Conservation (phyloP, 2,113 vertebrate species). For the Acinonyx jubatus region DNA sequence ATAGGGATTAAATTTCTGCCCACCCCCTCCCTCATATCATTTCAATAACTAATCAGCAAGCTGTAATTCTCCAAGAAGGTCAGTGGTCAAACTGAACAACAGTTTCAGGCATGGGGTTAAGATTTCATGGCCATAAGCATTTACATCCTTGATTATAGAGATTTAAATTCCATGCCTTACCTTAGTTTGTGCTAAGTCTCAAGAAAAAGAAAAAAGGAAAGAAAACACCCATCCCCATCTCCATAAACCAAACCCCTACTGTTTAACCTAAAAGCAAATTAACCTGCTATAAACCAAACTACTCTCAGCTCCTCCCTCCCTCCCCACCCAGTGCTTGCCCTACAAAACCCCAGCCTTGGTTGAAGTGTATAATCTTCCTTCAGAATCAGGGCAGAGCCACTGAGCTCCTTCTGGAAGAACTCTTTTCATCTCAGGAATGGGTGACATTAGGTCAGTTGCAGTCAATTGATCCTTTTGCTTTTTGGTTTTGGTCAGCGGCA, state of each 20-base stretch:
- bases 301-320: not conserved
- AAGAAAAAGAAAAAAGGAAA: not conserved
- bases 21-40: not conserved
- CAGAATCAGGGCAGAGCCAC: not conserved
- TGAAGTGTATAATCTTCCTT: not conserved
- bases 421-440: not conserved
- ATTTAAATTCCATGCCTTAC: not conserved
- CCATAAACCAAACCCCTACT: not conserved
- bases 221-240: not conserved
- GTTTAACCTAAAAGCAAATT: constrained; percentile 10
- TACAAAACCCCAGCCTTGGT: not conserved
- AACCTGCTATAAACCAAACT: not conserved
- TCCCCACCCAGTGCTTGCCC: too few species aligned
- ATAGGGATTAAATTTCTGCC: not conserved
- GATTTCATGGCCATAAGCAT: not conserved
- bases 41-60: not conserved
- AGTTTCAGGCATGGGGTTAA: not conserved
- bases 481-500: not conserved
- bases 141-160: not conserved
- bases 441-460: not conserved
- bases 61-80: not conserved
- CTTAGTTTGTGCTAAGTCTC: not conserved
- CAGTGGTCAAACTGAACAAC: not conserved
- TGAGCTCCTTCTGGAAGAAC: not conserved
- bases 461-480: not conserved